Percentiles rank a stretch among this genome's conserved stretches.
Evolutionary conservation across 2,113 vertebrate species (phyloP).

Genomic region (Climacteris rufus): DNA sequence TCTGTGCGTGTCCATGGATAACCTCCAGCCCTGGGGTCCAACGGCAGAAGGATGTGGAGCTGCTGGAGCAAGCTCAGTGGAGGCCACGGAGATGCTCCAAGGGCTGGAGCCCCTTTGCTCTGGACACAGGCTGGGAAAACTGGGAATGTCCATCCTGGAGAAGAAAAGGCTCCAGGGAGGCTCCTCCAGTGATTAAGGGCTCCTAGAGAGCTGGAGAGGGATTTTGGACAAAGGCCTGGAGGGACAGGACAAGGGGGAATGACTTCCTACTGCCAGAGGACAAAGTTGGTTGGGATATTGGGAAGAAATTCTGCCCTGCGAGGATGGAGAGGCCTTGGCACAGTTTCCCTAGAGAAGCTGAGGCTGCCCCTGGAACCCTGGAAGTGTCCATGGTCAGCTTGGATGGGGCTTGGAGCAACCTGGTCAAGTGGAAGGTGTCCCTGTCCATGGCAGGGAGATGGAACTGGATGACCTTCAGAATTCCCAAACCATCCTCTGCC

Average conservation of each 20-base stretch:
- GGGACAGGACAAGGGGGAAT: background rate
- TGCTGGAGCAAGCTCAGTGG: background rate
- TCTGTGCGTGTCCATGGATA: fast-evolving
- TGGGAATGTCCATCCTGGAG: background rate
- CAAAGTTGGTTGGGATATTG: too few relatives aligned
- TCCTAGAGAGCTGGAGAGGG: background rate
- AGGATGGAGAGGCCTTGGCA: fast-evolving
- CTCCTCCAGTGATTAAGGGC: fast-evolving
- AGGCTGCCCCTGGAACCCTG: background rate
- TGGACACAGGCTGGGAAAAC: background rate
- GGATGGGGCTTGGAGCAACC: fast-evolving
- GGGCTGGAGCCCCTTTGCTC: background rate
- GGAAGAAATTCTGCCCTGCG: fast-evolving
- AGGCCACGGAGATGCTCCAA: background rate
- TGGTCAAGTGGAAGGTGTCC: background rate
- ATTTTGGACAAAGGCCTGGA: background rate
- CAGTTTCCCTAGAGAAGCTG: background rate
- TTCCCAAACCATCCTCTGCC: background rate
- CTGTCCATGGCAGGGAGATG: background rate
- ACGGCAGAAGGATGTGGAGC: too few relatives aligned
- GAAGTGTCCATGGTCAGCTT: fast-evolving
- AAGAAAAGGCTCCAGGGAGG: fast-evolving
- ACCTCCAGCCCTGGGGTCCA: too few relatives aligned
- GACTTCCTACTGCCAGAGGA: background rate
- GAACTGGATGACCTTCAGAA: background rate